Evolutionary conservation across 2,797 vertebrate species (phyloP), one percentile per base, ranked within the genome.

Genomic region (Anguilla pacifica): DNA sequence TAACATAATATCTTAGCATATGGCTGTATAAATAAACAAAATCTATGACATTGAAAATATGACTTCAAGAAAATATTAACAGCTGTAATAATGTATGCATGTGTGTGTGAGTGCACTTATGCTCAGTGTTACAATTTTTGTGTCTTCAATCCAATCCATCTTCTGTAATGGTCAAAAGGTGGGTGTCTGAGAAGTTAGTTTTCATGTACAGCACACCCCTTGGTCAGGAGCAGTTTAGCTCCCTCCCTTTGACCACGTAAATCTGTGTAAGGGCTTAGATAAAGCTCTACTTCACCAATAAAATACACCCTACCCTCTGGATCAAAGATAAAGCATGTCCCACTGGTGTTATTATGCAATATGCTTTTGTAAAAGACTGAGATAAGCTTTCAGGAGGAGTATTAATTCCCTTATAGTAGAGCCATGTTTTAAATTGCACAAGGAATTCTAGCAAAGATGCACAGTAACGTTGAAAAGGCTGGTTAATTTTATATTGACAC

Each of bases 51-150:
- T 43, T 51, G 15, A 82, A 51, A 79, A 79, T 43, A 79, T 79
- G 74, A 43, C 35, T 79, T 39, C 35, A 79, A 43, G 74, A 79
- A 79, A 17, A 79, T 43, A 79, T 79, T 79, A 79, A 15, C 74
- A 46, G 74, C 35, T 43, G 74, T 79, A 79, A 79, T 79, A n/a
- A 79, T 46, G n/a, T 46, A 11, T 74, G 70, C 13, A 1, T 74
- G 70, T 74, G 61, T 67, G 61, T 9, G 3, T 35, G 70, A 31
- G 70, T 35, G 31, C 2, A 1, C 11, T 15, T 39, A 70, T 70
- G 67, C 7, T 70, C 64, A 70, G 64, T 70, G n/a, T n/a, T 28
- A 28, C 64, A 70, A n/a, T 70, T 15, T 79, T 4, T 43, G 74
- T 43, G 17, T 79, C 35, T 19, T 43, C 17, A 79, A 43, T 39